phyloP scores from a whole-genome alignment of 2,888 invertebrate species.

The Limnephilus marmoratus region DNA sequence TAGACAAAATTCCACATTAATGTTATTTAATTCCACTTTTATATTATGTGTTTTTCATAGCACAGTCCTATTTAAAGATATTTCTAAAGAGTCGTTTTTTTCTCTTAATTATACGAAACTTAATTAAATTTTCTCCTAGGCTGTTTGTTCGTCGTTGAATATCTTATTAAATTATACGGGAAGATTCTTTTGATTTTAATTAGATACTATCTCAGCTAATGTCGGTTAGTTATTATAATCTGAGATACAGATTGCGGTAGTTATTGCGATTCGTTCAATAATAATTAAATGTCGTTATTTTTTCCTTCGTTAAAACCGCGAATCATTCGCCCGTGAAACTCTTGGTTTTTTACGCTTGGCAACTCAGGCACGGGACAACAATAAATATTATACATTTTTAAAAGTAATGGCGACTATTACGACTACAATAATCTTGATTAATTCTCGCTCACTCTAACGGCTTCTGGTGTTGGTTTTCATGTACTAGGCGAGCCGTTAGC shows the following conservation, averaged over 20 bases:
- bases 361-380: slow-evolving; percentile 9
- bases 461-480: slow-evolving; percentile 51
- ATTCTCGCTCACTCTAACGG: neutral
- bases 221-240: neutral
- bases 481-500: neutral
- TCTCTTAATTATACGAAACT: neutral
- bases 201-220: neutral
- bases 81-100: neutral
- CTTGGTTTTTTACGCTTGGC: neutral
- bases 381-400: slow-evolving; percentile 3
- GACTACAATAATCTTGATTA: slow-evolving; percentile 24
- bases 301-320: neutral
- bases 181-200: neutral
- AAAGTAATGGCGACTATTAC: slow-evolving; percentile 46
- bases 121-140: neutral
- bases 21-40: slow-evolving; percentile 18
- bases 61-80: neutral
- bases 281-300: neutral
- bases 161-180: neutral
- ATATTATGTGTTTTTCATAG: neutral
- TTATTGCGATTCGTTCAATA: neutral
- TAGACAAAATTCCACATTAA: slow-evolving; percentile 18
- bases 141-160: neutral
- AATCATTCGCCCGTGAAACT: neutral
- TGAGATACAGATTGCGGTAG: neutral